These are phyloP conservation scores for Drosophila orena DNA, from an alignment of 1,140 invertebrate species.

Conservation along the genomic window DNA sequence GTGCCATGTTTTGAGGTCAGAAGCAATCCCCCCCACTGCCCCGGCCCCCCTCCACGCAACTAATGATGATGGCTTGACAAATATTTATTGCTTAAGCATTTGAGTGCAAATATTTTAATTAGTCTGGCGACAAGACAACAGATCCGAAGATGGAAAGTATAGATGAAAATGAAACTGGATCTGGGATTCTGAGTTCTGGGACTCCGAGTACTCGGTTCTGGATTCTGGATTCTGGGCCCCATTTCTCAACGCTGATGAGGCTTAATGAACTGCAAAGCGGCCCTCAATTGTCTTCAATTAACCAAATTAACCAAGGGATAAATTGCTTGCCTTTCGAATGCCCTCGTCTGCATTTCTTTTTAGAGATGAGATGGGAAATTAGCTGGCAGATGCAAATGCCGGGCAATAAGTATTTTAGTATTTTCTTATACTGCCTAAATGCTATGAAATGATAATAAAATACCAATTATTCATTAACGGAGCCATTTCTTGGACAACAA, in stretches of 20 bases:
- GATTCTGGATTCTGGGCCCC: conserved; percentile 2
- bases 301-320: conserved; percentile 80
- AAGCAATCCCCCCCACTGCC: neutral
- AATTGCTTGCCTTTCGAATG: conserved; percentile 43
- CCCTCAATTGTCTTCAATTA: conserved; percentile 82
- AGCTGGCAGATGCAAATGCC: conserved; percentile 4
- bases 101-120: conserved; percentile 83
- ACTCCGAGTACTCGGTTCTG: too few relatives aligned
- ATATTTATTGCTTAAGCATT: conserved; percentile 82
- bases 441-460: neutral
- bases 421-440: neutral
- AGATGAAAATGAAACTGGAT: conserved; percentile 27
- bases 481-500: neutral
- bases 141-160: conserved; percentile 5
- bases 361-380: conserved; percentile 43
- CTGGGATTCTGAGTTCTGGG: conserved; percentile 2
- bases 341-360: conserved; percentile 16
- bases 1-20: conserved; percentile 46
- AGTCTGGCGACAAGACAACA: conserved; percentile 74
- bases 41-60: too few relatives aligned
- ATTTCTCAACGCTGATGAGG: conserved; percentile 43
- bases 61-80: conserved; percentile 80
- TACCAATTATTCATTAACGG: neutral
- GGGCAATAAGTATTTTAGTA: neutral
- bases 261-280: conserved; percentile 82